phyloP scores from a whole-genome alignment of 2,888 invertebrate genomes.

The Scelioninae gen. 2 region DNA sequence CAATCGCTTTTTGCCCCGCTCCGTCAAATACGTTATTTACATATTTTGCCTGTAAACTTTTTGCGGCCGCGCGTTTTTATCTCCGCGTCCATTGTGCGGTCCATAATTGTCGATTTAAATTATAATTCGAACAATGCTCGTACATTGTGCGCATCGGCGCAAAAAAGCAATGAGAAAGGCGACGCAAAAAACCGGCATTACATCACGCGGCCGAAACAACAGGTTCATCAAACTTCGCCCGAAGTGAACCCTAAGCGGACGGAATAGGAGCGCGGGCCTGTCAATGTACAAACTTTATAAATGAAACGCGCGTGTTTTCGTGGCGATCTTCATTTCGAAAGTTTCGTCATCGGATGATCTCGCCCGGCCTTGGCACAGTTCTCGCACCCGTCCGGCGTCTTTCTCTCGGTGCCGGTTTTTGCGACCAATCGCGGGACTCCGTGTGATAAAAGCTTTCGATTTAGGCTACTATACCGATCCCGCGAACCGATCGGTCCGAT shows the following conservation, averaged over 20 bases:
- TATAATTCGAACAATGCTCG: constrained; percentile 36
- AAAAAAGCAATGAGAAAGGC: constrained; percentile 40
- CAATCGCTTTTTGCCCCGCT: constrained; percentile 22
- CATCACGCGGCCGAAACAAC: constrained; percentile 43
- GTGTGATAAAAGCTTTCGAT: too few relatives aligned
- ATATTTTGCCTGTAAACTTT: constrained; percentile 39
- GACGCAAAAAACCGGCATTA: constrained; percentile 41
- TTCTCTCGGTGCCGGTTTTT: constrained; percentile 16
- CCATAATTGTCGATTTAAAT: constrained; percentile 44
- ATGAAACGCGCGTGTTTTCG: constrained; percentile 46
- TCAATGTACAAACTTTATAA: constrained; percentile 54
- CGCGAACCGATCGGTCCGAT: too few relatives aligned
- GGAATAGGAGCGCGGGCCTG: constrained; percentile 30
- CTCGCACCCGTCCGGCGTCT: constrained; percentile 29
- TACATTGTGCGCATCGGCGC: constrained; percentile 8
- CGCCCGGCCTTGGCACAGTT: constrained; percentile 54
- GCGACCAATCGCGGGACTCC: too few relatives aligned
- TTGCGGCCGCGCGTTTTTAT: constrained; percentile 27
- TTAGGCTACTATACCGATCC: too few relatives aligned
- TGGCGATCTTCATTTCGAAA: constrained; percentile 56
- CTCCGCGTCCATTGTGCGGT: constrained; percentile 20
- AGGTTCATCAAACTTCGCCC: constrained; percentile 56
- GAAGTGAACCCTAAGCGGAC: constrained; percentile 16
- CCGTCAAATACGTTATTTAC: constrained; percentile 31
- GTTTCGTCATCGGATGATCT: constrained; percentile 58